Evolutionary conservation across 2,797 vertebrate species (phyloP), one percentile per base, ranked within the genome.

Genomic region (Aldrovandia affinis): DNA sequence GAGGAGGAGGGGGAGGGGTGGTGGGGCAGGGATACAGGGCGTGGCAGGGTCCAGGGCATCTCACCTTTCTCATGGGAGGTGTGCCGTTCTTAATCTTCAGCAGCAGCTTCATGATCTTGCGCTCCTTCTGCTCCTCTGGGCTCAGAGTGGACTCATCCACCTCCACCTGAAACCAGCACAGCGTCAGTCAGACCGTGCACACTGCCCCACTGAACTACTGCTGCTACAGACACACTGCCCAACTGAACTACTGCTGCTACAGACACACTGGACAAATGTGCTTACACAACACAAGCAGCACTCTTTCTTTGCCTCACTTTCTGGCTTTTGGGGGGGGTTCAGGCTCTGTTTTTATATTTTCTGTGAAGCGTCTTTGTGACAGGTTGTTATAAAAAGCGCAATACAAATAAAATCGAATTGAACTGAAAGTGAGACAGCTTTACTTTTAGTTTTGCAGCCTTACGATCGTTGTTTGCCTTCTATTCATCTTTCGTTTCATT

Each of bases 1-100:
- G n/a, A 0, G 28, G 25, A 2, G 39, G 20, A 39, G 5, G 18
- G 14, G n/a, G 50, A 7, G 47, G 30, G 28, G 52, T 28, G n/a
- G 61, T 65, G 28, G 25, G 33, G 47, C 47, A 44, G 2, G 2
- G 47, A 52, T 28, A 44, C 0, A 44, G 15, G 4, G 36, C 12
- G 33, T 33, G 65, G 2, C 50, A 18, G 2, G 28, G 63, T 2
- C 7, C 12, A 14, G 25, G 3, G 39, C 0, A 10, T 22, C 85
- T 73, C 85, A 97, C 98, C 95, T 99, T 99, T 83, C 98, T 97
- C 98, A 99, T 99, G 78, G 98, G 98, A 78, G 98, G 98, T 0
- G 98, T 99, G 87, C 98, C 98, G 78, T 99, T 99, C 92, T 99
- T 99, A 85, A 99, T 99, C 94, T 99, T 99, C 90, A 99, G 92